Evolutionary conservation across 2,797 vertebrate species (phyloP), one percentile per base, ranked within the genome.

Genomic region (Arctocebus calabarensis): DNA sequence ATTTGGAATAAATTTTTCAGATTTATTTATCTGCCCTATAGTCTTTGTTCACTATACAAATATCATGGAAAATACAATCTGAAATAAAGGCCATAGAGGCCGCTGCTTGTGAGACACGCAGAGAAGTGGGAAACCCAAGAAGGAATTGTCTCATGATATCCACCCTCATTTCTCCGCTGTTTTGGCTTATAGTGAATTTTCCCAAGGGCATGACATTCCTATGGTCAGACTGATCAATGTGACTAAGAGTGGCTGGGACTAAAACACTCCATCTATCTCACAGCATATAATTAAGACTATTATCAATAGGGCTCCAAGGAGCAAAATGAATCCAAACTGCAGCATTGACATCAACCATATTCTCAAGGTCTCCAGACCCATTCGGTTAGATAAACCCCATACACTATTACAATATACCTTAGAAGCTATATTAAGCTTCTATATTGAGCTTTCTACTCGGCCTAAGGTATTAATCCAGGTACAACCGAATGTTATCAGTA

Each of bases 371-470:
- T 68, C 37, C 48, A 90, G 29, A 40, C 11, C 5, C 40, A 84
- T 11, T 2, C 84, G 19, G 73, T 16, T 88, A 73, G 71, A 62
- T 8, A 88, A 90, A 74, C 55, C 4, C 22, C 27, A 90, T 9
- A 88, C 77, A 27, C 6, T 16, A 59, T 68, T 34, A 62, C 5
- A 8, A 32, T 62, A 34, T 59, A 64, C 17, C 40, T 85, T 73
- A 82, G 73, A 90, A 92, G 82, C 9, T 11, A 52, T 82, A 61
- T 68, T 45, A 92, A 84, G 40, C 27, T 71, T 86, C n/a, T 88
- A 27, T 45, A 84, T 6, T 90, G 45, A 32, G 5, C 3, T 84
- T 79, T 74, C 23, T 29, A 70, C n/a, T 70, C 45, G 20, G 40
- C 37, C n/a, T 68, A 91, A 45, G 48, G 27, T n/a, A 91, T 62